phyloP scores from a whole-genome alignment of 2,113 vertebrate genomes.

The Thinocorus orbignyianus region DNA sequence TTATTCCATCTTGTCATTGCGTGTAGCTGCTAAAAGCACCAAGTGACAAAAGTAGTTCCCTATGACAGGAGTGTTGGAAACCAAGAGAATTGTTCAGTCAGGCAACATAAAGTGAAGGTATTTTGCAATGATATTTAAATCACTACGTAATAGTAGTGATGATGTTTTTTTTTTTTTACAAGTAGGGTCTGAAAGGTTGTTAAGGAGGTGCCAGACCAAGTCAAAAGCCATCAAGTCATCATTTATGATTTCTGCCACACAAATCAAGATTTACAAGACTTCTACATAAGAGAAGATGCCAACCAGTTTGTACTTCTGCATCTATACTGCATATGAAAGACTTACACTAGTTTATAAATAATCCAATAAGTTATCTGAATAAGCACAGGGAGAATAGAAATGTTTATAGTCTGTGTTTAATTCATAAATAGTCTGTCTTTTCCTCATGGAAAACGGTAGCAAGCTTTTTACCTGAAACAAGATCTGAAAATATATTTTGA shows the following conservation, averaged over 20 bases:
- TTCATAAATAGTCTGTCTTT: neutral
- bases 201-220: neutral
- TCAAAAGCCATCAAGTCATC: neutral
- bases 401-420: neutral
- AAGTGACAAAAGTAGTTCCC: neutral
- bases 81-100: neutral
- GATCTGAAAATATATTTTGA: neutral
- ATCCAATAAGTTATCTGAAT: neutral
- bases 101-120: neutral
- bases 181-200: neutral
- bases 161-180: neutral
- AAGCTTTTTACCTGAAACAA: neutral
- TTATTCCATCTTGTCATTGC: neutral
- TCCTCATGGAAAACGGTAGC: neutral
- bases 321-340: neutral
- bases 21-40: neutral
- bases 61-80: neutral
- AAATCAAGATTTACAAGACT: neutral
- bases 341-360: neutral
- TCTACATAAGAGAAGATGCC: neutral
- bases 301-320: neutral
- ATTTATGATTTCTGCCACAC: neutral
- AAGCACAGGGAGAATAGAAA: neutral
- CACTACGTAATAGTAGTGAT: neutral
- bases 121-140: neutral